Evolutionary conservation across 2,113 vertebrate genomes (phyloP).

Genomic region (Passer montanus): DNA sequence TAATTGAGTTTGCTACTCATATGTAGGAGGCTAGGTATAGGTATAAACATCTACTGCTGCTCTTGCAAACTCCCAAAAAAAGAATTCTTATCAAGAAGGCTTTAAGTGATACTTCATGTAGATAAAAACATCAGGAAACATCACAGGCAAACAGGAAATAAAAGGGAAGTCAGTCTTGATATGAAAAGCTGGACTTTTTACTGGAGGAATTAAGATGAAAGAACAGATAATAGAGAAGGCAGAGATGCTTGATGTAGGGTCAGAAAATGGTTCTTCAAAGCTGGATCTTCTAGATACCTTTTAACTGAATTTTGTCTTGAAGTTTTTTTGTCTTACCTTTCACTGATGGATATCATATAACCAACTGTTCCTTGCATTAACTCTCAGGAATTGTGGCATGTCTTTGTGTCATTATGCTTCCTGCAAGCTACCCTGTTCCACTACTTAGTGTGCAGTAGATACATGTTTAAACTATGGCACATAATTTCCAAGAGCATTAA

Average conservation of each 20-base stretch:
- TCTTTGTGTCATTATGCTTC: neutral
- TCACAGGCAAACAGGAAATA: neutral
- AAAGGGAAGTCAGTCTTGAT: neutral
- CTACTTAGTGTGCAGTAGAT: neutral
- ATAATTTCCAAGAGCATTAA: neutral
- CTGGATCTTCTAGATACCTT: neutral
- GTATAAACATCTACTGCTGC: neutral
- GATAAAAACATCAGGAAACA: neutral
- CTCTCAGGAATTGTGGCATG: neutral
- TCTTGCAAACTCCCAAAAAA: neutral
- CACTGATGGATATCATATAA: neutral
- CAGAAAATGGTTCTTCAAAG: neutral
- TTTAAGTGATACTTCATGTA: neutral
- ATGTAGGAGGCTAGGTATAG: neutral
- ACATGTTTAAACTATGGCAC: neutral
- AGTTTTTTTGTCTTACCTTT: fast-evolving
- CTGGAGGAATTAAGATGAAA: neutral
- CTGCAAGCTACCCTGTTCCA: neutral
- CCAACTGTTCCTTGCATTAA: neutral
- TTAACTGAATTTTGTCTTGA: neutral
- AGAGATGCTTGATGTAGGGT: neutral
- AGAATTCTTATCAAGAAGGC: neutral
- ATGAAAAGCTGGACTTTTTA: neutral
- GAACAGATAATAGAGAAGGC: neutral
- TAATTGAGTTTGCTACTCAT: neutral